phyloP scores from a whole-genome alignment of 2,113 vertebrate genomes.

The Hippocampus zosterae region DNA sequence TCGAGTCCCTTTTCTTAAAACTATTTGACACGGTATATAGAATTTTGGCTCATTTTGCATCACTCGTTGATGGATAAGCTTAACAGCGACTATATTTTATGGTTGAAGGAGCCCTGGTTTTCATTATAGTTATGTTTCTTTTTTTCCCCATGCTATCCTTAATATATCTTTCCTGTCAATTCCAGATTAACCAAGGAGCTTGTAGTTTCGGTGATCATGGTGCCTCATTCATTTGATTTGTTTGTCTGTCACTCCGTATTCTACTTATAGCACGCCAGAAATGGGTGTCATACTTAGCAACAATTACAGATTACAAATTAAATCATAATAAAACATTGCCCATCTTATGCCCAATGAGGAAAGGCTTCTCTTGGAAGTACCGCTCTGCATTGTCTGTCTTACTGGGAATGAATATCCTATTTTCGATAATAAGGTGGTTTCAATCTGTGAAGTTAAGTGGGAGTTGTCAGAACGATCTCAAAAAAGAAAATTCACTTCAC shows the following conservation, averaged over 20 bases:
- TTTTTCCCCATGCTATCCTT: background rate
- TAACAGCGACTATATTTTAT: conserved; percentile 27
- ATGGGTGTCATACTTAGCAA: background rate
- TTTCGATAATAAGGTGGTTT: conserved; percentile 12
- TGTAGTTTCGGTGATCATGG: background rate
- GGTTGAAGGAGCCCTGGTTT: conserved; percentile 7
- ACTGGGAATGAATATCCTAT: background rate
- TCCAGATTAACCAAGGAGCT: background rate
- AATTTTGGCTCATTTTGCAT: conserved; percentile 44
- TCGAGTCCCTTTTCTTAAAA: conserved; percentile 30
- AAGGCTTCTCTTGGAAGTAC: background rate
- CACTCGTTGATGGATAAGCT: conserved; percentile 46
- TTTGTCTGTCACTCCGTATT: background rate
- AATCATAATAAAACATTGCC: background rate
- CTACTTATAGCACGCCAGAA: background rate
- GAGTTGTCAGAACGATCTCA: conserved; percentile 29
- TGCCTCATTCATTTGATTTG: background rate
- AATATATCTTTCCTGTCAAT: background rate
- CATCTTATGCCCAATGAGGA: background rate
- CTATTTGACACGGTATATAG: conserved; percentile 46
- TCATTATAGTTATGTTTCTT: too few relatives aligned
- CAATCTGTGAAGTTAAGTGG: conserved; percentile 38
- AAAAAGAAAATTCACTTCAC: conserved; percentile 27
- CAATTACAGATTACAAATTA: background rate
- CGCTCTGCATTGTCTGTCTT: background rate